phyloP scores from a whole-genome alignment of 2,797 vertebrate genomes.

The Alectoris magna region DNA sequence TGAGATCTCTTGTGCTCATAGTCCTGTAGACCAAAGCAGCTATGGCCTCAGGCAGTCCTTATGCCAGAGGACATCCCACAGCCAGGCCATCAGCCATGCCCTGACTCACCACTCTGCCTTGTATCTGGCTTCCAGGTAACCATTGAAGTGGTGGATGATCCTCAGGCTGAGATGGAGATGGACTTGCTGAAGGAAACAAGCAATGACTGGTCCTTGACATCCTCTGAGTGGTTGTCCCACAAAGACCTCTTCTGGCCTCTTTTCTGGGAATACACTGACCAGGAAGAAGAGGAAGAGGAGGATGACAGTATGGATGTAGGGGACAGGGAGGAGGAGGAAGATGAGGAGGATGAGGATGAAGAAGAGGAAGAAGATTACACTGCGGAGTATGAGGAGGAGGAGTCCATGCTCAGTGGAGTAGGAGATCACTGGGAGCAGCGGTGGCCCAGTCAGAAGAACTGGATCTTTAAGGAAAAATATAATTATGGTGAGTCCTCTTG shows the following conservation, averaged over 20 bases:
- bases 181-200: constrained; percentile 86
- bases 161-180: constrained; percentile 89
- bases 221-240: constrained; percentile 84
- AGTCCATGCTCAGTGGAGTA: constrained; percentile 81
- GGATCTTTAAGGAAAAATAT: constrained; percentile 83
- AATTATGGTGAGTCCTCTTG: constrained; percentile 82
- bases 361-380: constrained; percentile 81
- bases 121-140: constrained; percentile 81
- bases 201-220: constrained; percentile 83
- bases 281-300: constrained; percentile 80
- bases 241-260: constrained; percentile 89
- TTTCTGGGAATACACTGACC: constrained; percentile 88
- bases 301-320: constrained; percentile 80
- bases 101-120: not conserved
- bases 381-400: constrained; percentile 83
- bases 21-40: not conserved
- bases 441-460: constrained; percentile 80
- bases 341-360: constrained; percentile 70
- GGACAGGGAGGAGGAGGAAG: constrained; percentile 41
- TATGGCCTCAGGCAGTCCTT: not conserved
- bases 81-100: not conserved
- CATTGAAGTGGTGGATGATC: constrained; percentile 87
- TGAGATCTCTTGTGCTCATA: rapidly evolving
- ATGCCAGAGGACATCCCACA: too few relatives aligned
- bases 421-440: constrained; percentile 77